These are phyloP conservation scores for Malurus leucopterus DNA, from an alignment of 2,797 vertebrate species.

Conservation along the genomic window DNA sequence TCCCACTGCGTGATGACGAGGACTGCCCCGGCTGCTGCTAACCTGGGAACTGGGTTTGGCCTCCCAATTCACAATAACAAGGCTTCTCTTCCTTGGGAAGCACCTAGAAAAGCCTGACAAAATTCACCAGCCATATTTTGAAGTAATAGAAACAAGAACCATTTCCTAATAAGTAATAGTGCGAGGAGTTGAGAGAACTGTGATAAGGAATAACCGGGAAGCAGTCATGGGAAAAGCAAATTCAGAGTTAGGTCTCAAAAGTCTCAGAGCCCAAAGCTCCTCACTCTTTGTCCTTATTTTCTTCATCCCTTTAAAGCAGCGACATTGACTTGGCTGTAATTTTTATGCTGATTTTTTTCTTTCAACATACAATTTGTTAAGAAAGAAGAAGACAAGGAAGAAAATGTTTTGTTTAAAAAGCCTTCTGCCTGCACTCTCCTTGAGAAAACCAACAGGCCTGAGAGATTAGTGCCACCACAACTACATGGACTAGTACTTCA, in stretches of 20 bases:
- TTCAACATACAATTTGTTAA: neutral
- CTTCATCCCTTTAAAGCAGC: neutral
- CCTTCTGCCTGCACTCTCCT: neutral
- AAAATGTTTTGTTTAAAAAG: neutral
- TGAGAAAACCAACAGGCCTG: neutral
- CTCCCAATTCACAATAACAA: neutral
- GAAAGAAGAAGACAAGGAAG: neutral
- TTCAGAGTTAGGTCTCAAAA: neutral
- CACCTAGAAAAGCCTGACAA: neutral
- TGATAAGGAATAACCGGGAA: neutral
- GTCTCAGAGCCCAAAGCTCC: neutral
- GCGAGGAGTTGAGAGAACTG: neutral
- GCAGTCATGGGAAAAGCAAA: neutral
- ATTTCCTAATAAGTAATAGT: neutral
- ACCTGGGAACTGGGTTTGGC: neutral
- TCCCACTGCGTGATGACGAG: accelerated
- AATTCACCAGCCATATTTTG: neutral
- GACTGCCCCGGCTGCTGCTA: neutral
- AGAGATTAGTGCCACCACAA: neutral
- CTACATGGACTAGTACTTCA: neutral
- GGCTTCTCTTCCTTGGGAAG: neutral
- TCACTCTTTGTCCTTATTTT: neutral
- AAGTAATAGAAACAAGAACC: neutral
- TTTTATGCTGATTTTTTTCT: neutral
- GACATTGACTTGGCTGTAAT: neutral